Evolutionary conservation across 1,140 invertebrate species (phyloP).

Genomic region (Drosophila asahinai): DNA sequence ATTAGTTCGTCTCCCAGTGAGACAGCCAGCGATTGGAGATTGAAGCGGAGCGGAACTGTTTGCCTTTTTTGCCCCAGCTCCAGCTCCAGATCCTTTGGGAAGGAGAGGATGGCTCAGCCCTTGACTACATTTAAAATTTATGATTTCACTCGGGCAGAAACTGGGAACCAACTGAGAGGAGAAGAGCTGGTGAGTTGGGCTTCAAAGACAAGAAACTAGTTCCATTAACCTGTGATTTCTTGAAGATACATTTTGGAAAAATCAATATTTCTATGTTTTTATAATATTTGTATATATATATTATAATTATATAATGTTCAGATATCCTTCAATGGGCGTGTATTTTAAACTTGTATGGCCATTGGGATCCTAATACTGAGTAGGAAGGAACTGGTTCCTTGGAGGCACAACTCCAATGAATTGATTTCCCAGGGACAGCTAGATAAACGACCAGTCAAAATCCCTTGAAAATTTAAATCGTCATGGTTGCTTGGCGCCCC

Average conservation of each 20-base stretch:
- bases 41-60: constrained; percentile 33
- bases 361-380: no score
- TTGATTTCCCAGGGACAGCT: background rate
- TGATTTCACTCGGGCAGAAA: constrained; percentile 48
- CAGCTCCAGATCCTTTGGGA: constrained; percentile 16
- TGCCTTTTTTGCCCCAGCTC: constrained; percentile 21
- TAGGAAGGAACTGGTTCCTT: background rate
- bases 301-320: no score
- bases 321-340: no score
- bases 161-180: constrained; percentile 1
- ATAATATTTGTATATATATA: no score
- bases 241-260: background rate
- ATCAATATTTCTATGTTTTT: background rate
- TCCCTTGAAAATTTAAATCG: constrained; percentile 6
- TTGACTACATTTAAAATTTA: constrained; percentile 73
- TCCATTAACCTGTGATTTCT: background rate
- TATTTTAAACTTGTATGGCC: no score
- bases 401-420: background rate
- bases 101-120: background rate
- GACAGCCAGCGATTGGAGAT: constrained; percentile 22
- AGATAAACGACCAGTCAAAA: background rate
- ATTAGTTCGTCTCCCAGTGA: constrained; percentile 61
- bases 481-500: background rate
- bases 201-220: background rate
- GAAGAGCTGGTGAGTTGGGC: background rate